These are phyloP conservation scores for Sceloporus undulatus DNA, from an alignment of 2,113 vertebrate genomes.

Conservation along the genomic window DNA sequence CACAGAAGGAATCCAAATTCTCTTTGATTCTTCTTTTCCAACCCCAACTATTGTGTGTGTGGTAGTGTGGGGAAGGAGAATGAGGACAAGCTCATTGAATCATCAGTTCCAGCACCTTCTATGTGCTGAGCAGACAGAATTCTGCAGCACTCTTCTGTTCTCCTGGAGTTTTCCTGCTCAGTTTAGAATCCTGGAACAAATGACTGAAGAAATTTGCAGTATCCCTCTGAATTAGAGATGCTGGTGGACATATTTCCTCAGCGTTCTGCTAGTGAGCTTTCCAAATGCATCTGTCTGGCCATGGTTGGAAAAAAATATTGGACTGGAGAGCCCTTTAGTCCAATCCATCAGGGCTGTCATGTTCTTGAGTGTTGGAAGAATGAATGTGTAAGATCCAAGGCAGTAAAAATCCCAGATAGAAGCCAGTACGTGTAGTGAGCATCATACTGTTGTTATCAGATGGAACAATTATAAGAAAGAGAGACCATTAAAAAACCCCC, in stretches of 20 bases:
- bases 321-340: background rate
- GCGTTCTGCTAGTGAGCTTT: background rate
- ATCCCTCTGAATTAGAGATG: background rate
- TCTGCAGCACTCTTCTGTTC: background rate
- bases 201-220: background rate
- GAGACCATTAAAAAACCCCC: background rate
- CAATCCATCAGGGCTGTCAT: background rate
- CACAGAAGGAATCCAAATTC: background rate
- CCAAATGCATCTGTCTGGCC: background rate
- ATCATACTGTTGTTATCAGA: background rate
- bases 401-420: background rate
- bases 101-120: no score
- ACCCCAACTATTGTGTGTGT: no score
- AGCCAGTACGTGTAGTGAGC: background rate
- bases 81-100: no score
- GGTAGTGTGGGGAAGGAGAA: no score
- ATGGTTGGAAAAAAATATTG: background rate
- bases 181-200: background rate
- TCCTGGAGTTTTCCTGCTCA: background rate
- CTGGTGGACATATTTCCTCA: background rate
- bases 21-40: no score
- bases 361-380: background rate
- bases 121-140: no score
- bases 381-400: background rate
- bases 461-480: background rate